Base-by-base conservation (phyloP, 2,797 vertebrate species). In the Peromyscus eremicus region DNA sequence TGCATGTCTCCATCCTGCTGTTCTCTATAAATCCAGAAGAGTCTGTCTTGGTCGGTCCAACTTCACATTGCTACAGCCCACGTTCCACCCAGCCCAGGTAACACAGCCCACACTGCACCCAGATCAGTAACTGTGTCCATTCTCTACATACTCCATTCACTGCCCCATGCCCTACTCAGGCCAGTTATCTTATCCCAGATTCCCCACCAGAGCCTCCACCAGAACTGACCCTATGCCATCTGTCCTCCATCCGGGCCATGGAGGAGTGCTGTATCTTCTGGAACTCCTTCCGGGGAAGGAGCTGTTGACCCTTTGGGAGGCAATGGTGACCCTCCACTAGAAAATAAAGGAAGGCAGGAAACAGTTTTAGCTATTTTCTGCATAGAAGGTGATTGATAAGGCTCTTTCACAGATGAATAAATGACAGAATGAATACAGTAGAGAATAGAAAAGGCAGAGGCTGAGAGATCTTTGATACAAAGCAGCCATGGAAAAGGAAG, bases 281-380 rank as follows among this genome's bases (percentile, higher is more conserved):
- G 32, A 89, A 52, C 49, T 77, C 84, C 55, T 19, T 75, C 89
- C 71, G 29, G 57, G 27, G 40, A 19, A 93, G 40, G 32, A 81
- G 5, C 40, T 89, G 32, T 49, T 85, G 9, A 71, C 12, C 14
- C 12, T 80, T 93, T 82, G 19, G 46, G 62, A 87, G 23, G 21
- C 46, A 86, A 14, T 21, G 55, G 57, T 85, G 81, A 49, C 17
- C 1, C 4, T 25, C 6, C 6, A 57, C 37, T 73, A 52, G 19
- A 86, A 84, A 95, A 52, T 76, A 81, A 37, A 34, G 32, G 79
- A 82, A 43, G 60, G 93, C 49, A 89, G 37, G 21, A 76, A 57
- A 68, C 23, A 11, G 27, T 55, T 94, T 76, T 89, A 14, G 10
- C 90, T 77, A 40, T 68, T 88, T 86, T 91, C 10, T 43, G 37